Percentiles rank a stretch among this genome's conserved stretches.
phyloP scores from a whole-genome alignment of 1,140 invertebrate species.

The Cylas formicarius region DNA sequence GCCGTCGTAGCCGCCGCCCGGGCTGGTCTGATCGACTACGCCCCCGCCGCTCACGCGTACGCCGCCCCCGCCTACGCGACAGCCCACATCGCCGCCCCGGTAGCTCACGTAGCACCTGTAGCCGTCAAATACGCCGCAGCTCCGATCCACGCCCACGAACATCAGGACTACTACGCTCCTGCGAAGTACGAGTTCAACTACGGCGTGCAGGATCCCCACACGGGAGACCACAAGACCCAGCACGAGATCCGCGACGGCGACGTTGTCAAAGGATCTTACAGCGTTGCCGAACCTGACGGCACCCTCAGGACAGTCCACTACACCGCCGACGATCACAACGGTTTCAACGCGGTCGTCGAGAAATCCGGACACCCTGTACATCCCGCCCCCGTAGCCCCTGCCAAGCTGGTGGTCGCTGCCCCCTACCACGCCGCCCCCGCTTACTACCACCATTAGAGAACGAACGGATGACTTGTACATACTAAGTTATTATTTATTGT shows the following conservation, averaged over 20 bases:
- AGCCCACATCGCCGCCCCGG: conserved; percentile 7
- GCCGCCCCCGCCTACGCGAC: conserved; percentile 1
- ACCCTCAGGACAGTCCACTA: conserved; percentile 56
- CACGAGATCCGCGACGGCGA: conserved; percentile 54
- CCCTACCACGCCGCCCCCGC: conserved; percentile 5
- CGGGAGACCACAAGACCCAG: conserved; percentile 50
- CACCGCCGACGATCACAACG: conserved; percentile 49
- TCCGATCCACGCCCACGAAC: conserved; percentile 2
- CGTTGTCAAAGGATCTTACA: conserved; percentile 57
- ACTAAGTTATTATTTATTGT: no score
- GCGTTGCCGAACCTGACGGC: conserved; percentile 55
- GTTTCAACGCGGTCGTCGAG: conserved; percentile 43
- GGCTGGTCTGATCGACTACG: conserved; percentile 7
- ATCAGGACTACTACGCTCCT: conserved; percentile 36
- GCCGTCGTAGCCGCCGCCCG: conserved; percentile 9
- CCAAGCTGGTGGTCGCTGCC: background rate
- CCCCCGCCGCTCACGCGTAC: background rate
- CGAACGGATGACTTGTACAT: background rate
- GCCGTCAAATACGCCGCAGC: background rate
- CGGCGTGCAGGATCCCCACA: conserved; percentile 50
- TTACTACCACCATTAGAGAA: conserved; percentile 13
- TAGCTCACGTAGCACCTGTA: conserved; percentile 4
- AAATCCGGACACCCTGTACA: conserved; percentile 14
- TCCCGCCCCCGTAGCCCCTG: background rate
- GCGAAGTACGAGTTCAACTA: conserved; percentile 49